phyloP scores from a whole-genome alignment of 2,888 invertebrate genomes.

The Fabriciana adippe region DNA sequence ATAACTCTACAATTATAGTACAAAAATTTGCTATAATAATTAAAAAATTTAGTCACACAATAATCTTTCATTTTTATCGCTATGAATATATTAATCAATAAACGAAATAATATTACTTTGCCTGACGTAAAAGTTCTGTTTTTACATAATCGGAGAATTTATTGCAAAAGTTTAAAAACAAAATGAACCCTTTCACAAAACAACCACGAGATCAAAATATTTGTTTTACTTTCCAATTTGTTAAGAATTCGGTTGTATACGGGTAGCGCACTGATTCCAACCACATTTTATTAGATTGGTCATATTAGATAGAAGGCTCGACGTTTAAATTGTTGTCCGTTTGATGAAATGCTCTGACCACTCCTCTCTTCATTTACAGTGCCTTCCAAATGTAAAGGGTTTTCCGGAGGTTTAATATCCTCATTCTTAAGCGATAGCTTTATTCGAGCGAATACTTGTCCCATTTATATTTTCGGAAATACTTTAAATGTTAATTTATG shows the following conservation, averaged over 20 bases:
- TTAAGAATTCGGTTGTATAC: conserved; percentile 64
- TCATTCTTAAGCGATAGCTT: conserved; percentile 11
- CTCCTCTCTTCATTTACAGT: conserved; percentile 54
- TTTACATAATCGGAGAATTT: conserved; percentile 11
- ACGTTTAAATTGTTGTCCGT: conserved; percentile 33
- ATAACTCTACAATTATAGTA: too few relatives aligned
- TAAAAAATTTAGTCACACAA: too few relatives aligned
- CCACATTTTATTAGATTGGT: conserved; percentile 62
- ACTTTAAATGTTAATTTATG: background rate
- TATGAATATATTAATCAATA: too few relatives aligned
- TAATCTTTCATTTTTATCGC: too few relatives aligned
- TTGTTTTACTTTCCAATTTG: conserved; percentile 39
- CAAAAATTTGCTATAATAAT: too few relatives aligned
- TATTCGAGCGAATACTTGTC: conserved; percentile 14
- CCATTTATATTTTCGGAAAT: background rate
- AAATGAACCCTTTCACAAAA: conserved; percentile 9
- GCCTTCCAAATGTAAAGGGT: conserved; percentile 28
- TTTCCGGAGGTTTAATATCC: conserved; percentile 10
- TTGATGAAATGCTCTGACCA: conserved; percentile 61
- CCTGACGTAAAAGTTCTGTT: background rate
- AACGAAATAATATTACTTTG: too few relatives aligned
- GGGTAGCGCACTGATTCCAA: conserved; percentile 51
- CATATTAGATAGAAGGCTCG: conserved; percentile 49
- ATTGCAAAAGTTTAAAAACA: conserved; percentile 14
- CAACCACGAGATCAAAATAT: conserved; percentile 12